A percentile compares a stretch with the other conserved stretches of the same genome.
These are phyloP conservation scores for Electrophaes corylata DNA, from an alignment of 2,888 invertebrate genomes.

Conservation along the genomic window DNA sequence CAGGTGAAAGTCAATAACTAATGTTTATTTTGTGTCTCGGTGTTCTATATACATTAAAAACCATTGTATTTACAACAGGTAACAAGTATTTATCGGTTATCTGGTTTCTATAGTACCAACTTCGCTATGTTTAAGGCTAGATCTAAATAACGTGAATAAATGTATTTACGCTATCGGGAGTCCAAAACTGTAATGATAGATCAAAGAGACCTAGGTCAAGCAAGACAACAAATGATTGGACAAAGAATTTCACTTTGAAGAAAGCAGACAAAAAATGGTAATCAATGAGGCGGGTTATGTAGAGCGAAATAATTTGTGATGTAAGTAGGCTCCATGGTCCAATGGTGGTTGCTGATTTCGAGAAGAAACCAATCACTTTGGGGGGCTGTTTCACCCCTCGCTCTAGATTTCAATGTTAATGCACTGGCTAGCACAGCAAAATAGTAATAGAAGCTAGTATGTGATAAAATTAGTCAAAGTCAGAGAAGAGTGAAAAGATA, in stretches of 20 bases:
- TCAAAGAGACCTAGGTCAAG: constrained; percentile 60
- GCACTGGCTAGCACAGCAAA: background rate
- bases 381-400: too few species aligned
- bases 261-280: constrained; percentile 31
- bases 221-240: constrained; percentile 51
- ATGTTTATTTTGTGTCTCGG: too few species aligned
- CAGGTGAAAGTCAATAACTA: too few species aligned
- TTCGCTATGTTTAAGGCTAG: too few species aligned
- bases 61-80: too few species aligned
- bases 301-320: constrained; percentile 48
- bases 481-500: background rate
- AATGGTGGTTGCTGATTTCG: constrained; percentile 41
- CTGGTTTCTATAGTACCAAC: too few species aligned
- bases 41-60: too few species aligned
- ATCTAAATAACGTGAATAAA: too few species aligned
- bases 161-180: too few species aligned
- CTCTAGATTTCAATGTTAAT: background rate
- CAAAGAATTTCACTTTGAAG: constrained; percentile 33
- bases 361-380: constrained; percentile 39
- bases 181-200: too few species aligned
- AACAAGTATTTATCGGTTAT: too few species aligned
- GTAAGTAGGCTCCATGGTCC: constrained; percentile 51
- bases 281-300: constrained; percentile 36
- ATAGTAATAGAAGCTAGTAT: background rate
- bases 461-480: background rate